phyloP scores from a whole-genome alignment of 2,888 invertebrate species.

The Xestobium rufovillosum region DNA sequence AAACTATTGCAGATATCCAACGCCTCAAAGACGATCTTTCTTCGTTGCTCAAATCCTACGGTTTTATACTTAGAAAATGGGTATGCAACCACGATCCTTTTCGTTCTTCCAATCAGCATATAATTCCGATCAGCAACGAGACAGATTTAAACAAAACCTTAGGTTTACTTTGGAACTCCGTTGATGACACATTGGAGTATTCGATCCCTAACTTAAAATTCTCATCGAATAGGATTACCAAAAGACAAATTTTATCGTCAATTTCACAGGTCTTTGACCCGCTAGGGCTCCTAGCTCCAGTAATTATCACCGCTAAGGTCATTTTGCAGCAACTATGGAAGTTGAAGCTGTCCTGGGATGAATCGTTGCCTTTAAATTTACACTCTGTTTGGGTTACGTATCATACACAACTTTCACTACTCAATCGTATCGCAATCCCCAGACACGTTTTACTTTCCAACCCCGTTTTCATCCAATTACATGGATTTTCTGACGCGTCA shows the following conservation, averaged over 20 bases:
- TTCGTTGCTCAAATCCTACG: slow-evolving; percentile 4
- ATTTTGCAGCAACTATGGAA: slow-evolving; percentile 25
- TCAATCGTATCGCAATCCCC: slow-evolving; percentile 12
- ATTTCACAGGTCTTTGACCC: slow-evolving; percentile 28
- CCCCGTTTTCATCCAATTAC: slow-evolving; percentile 15
- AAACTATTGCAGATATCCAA: background rate
- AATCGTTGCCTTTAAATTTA: slow-evolving; percentile 15
- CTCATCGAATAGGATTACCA: slow-evolving; percentile 9
- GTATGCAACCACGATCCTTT: too few relatives aligned
- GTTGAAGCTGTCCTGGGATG: slow-evolving; percentile 26
- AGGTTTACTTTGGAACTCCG: slow-evolving; percentile 13
- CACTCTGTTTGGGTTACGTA: slow-evolving; percentile 13
- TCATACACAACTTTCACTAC: slow-evolving; percentile 3
- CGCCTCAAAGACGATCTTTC: slow-evolving; percentile 5
- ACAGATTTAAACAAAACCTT: slow-evolving; percentile 11
- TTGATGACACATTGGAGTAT: slow-evolving; percentile 13
- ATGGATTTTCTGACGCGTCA: slow-evolving; percentile 27
- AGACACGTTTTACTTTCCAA: slow-evolving; percentile 2
- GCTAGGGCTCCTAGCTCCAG: slow-evolving; percentile 22
- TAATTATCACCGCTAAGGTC: slow-evolving; percentile 21
- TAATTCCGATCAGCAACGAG: slow-evolving; percentile 1
- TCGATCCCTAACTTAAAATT: background rate
- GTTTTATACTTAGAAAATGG: slow-evolving; percentile 10
- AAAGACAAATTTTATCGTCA: slow-evolving; percentile 23
- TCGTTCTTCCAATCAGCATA: slow-evolving; percentile 4